These are phyloP conservation scores for Leptinotarsa peninsularis DNA, from an alignment of 2,888 invertebrate genomes.

Conservation along the genomic window DNA sequence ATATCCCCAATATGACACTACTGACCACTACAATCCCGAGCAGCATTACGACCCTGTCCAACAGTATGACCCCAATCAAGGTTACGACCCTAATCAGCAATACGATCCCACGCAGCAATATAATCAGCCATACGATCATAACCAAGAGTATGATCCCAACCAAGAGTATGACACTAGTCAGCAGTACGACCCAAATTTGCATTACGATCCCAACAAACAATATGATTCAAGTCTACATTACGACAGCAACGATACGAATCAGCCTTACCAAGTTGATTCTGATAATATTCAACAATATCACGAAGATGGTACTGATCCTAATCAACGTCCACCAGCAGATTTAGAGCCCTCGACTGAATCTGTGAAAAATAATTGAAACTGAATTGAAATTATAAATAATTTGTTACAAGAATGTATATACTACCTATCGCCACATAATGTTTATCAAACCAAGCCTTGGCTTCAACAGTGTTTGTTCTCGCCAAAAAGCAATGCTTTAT, in stretches of 20 bases:
- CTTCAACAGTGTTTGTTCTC: too few species aligned
- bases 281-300: constrained; percentile 35
- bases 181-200: constrained; percentile 51
- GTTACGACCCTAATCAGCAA: constrained; percentile 58
- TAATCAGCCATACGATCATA: constrained; percentile 49
- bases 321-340: constrained; percentile 50
- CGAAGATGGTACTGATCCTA: constrained; percentile 44
- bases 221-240: constrained; percentile 44
- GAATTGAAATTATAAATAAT: not conserved
- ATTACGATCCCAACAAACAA: constrained; percentile 46
- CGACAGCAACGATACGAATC: constrained; percentile 45
- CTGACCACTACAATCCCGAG: constrained; percentile 51
- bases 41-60: constrained; percentile 42
- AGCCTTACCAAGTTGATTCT: constrained; percentile 44
- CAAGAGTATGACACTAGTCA: constrained; percentile 56
- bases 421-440: too few species aligned
- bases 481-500: too few species aligned
- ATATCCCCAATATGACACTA: constrained; percentile 42
- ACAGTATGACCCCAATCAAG: constrained; percentile 52
- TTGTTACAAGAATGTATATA: not conserved
- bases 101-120: constrained; percentile 59
- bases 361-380: not conserved
- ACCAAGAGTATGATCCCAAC: constrained; percentile 56
- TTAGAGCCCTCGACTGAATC: not conserved
- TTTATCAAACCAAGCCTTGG: too few species aligned